These are phyloP conservation scores for Ridgeia piscesae DNA, from an alignment of 1,140 invertebrate genomes.

Conservation along the genomic window DNA sequence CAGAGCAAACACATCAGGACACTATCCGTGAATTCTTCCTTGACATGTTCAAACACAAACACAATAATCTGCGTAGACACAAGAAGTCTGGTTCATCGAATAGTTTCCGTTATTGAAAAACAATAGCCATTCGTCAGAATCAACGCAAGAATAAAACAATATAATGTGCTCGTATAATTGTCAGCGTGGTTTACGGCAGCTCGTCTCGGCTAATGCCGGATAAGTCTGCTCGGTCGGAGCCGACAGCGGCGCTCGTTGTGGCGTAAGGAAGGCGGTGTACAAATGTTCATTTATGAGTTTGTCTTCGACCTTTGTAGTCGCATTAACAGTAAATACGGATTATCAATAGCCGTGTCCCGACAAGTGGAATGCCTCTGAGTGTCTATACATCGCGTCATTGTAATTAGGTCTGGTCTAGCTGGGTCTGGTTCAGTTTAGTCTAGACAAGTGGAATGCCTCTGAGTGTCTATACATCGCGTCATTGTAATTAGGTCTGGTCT, in stretches of 20 bases:
- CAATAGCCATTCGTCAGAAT: neutral
- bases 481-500: too few relatives aligned
- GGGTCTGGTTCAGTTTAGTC: too few relatives aligned
- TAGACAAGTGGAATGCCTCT: too few relatives aligned
- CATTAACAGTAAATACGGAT: neutral
- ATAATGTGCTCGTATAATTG: neutral
- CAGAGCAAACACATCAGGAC: too few relatives aligned
- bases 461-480: too few relatives aligned
- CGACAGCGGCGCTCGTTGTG: neutral
- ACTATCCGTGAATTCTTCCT: too few relatives aligned
- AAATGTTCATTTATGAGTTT: neutral
- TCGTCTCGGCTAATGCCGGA: neutral
- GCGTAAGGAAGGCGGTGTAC: neutral
- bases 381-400: neutral
- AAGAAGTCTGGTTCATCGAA: neutral
- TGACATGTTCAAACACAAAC: neutral
- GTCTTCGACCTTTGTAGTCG: neutral
- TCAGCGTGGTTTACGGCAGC: neutral
- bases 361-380: neutral
- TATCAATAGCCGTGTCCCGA: neutral
- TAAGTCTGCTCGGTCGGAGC: neutral
- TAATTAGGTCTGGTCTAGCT: neutral
- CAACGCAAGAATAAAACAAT: neutral
- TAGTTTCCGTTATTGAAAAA: neutral
- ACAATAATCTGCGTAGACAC: neutral